phyloP scores from a whole-genome alignment of 2,888 invertebrate species.

The Lissonota sp. region DNA sequence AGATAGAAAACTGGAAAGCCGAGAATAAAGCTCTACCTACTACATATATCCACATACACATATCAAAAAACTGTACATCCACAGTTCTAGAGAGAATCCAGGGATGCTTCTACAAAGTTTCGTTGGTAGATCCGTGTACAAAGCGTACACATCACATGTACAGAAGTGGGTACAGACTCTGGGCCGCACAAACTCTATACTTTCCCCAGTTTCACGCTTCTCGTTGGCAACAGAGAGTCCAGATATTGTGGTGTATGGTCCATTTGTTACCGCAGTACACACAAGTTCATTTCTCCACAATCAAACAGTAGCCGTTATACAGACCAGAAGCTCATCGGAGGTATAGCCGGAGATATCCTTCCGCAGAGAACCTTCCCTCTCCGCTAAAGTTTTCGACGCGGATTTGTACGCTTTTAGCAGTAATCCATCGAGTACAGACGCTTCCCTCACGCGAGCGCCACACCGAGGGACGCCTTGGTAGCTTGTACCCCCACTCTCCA shows the following conservation, averaged over 20 bases:
- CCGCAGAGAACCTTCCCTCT: slow-evolving; percentile 19
- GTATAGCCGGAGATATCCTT: slow-evolving; percentile 29
- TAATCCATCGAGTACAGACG: slow-evolving; percentile 74
- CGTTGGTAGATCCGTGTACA: slow-evolving; percentile 32
- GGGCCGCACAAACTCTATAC: slow-evolving; percentile 60
- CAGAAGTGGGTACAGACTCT: slow-evolving; percentile 31
- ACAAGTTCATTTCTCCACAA: slow-evolving; percentile 1
- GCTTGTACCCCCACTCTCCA: background rate
- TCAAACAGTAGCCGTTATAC: slow-evolving; percentile 13
- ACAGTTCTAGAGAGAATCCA: slow-evolving; percentile 27
- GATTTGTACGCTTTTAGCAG: slow-evolving; percentile 82
- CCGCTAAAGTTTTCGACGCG: slow-evolving; percentile 70
- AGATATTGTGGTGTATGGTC: slow-evolving; percentile 1
- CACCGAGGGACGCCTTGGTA: slow-evolving; percentile 50
- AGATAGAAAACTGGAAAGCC: slow-evolving; percentile 35
- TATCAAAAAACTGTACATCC: background rate
- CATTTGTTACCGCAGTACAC: slow-evolving; percentile 34
- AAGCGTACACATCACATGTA: background rate
- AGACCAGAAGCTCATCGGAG: slow-evolving; percentile 52
- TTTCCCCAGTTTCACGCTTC: slow-evolving; percentile 47
- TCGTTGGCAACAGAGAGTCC: background rate
- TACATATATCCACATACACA: slow-evolving; percentile 8
- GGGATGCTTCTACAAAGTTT: slow-evolving; percentile 56
- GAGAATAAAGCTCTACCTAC: slow-evolving; percentile 40
- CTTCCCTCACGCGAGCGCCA: slow-evolving; percentile 66